These are phyloP conservation scores for Zoanthus sociatus DNA, from an alignment of 92 coral and sea anemone genomes.

Conservation along the genomic window DNA sequence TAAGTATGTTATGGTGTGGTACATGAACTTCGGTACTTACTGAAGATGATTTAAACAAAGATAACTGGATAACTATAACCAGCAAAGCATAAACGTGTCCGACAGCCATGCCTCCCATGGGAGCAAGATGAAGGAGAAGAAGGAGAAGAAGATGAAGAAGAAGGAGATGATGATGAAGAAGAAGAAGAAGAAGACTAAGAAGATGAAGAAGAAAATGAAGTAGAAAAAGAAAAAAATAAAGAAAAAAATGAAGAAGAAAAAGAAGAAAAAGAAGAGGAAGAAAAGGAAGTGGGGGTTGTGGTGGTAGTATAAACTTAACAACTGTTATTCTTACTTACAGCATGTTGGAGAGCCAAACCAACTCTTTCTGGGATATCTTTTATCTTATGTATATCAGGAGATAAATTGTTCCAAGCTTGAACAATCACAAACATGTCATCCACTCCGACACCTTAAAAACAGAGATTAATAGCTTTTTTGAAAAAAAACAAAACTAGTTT, in stretches of 20 bases:
- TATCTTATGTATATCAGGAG: constrained; percentile 72
- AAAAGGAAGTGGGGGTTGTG: too few relatives aligned
- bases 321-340: constrained; percentile 65
- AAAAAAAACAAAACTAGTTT: too few relatives aligned
- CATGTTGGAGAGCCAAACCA: constrained; percentile 94
- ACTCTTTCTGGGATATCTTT: constrained; percentile 76
- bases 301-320: not conserved
- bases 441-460: constrained; percentile 90
- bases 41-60: constrained; percentile 4
- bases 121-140: too few relatives aligned
- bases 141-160: too few relatives aligned
- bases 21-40: constrained; percentile 2
- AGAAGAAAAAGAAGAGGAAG: too few relatives aligned
- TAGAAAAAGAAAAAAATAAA: too few relatives aligned
- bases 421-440: constrained; percentile 99
- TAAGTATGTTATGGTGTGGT: constrained; percentile 7
- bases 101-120: not conserved
- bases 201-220: too few relatives aligned
- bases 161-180: too few relatives aligned
- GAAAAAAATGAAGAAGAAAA: too few relatives aligned
- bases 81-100: constrained; percentile 11
- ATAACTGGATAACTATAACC: not conserved
- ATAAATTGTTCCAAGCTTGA: constrained; percentile 82
- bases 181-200: too few relatives aligned
- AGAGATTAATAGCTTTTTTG: too few relatives aligned